phyloP scores from a whole-genome alignment of 2,113 vertebrate species.

The Indri indri region DNA sequence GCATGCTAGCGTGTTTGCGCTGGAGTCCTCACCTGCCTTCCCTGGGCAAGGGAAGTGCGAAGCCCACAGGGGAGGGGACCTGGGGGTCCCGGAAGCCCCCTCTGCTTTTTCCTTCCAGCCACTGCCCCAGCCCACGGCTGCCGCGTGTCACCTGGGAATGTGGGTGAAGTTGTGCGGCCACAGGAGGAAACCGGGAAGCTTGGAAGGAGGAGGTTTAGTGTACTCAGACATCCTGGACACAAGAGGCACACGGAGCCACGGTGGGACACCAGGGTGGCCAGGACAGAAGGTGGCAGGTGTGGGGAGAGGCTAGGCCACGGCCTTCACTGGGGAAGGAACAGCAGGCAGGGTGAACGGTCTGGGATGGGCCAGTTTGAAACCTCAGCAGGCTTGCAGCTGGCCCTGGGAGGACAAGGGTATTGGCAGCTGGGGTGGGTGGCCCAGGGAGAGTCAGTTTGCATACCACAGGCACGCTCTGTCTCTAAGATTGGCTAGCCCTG shows the following conservation, averaged over 20 bases:
- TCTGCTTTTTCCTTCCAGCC: neutral
- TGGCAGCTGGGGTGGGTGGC: fast-evolving
- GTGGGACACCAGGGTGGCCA: fast-evolving
- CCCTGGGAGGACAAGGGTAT: neutral
- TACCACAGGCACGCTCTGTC: neutral
- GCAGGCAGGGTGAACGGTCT: fast-evolving
- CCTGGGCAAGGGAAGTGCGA: fast-evolving
- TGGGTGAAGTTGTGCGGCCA: neutral
- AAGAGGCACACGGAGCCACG: neutral
- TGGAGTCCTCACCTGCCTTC: fast-evolving
- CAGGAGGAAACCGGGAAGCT: neutral
- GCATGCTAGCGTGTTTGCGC: too few relatives aligned
- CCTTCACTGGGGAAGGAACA: neutral
- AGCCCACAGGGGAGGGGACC: too few relatives aligned
- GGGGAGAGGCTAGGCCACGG: neutral
- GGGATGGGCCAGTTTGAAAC: fast-evolving
- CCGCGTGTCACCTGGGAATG: fast-evolving
- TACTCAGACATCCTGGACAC: too few relatives aligned
- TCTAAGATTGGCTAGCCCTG: neutral
- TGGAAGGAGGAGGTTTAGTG: too few relatives aligned
- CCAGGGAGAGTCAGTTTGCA: neutral
- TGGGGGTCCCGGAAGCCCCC: too few relatives aligned
- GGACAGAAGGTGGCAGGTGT: neutral
- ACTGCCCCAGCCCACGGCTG: neutral
- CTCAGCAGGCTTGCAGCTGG: neutral